Evolutionary conservation across 2,888 invertebrate species (phyloP), one percentile per base, ranked within the genome.

Genomic region (Sphinx pinastri): DNA sequence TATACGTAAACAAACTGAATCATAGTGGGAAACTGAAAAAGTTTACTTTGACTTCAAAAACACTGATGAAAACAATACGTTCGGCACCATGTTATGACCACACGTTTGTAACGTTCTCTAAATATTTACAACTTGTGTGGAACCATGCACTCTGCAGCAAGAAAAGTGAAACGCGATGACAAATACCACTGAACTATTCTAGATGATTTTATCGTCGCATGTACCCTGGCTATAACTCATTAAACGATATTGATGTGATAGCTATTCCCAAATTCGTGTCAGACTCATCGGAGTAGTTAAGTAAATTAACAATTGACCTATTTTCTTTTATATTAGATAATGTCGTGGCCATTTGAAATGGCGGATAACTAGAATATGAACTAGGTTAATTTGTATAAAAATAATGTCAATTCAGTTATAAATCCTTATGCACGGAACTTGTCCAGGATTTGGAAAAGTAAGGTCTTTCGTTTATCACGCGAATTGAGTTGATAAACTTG

Each of bases 291-390:
- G 12, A 19, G 25, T 49, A 63, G 63, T 63, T 49, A 63, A 63
- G 47, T 49, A 47, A 63, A 63, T 63, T 63, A 63, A 63, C 49
- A 63, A 63, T 63, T 63, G 49, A 63, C 63, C 63, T 49, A 63
- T 63, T 63, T 63, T 63, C 19, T 49, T 49, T 49, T 12, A 47
- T 19, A 49, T 19, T 19, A 11, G 7, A 7, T 16, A 12, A 49
- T 19, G 63, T 19, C 12, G 19, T 38, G 38, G 6, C 25, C 1
- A 25, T 25, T 38, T 7, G 38, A 38, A 38, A 38, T 38, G 38
- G 38, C 38, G 2, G 38, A 38, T 38, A 5, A 38, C 38, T 7
- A 38, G 8, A 38, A 38, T 38, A 38, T 38, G 38, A 8, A 38
- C 38, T 38, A 38, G 38, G 38, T 38, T 38, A 38, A 38, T 38